A percentile compares a stretch with the other conserved stretches of the same genome.
Conservation (phyloP, 1,140 invertebrate species). For the Brachionus calyciflorus region DNA sequence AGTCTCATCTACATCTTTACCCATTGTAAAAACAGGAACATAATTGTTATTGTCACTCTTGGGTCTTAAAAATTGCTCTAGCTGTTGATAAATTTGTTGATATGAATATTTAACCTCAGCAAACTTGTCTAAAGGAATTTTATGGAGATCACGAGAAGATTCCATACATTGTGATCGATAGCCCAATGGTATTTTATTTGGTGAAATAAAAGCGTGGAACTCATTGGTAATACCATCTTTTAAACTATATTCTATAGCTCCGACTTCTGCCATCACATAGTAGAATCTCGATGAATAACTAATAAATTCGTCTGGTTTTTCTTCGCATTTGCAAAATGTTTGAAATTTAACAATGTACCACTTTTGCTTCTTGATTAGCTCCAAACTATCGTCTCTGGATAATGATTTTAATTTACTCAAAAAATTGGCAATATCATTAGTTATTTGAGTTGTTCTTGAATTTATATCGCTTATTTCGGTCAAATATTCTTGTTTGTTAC, state of each 20-base stretch:
- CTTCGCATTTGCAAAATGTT: conserved; percentile 40
- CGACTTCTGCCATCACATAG: conserved; percentile 36
- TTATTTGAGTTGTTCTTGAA: background rate
- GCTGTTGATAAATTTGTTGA: background rate
- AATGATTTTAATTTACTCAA: background rate
- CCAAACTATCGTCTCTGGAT: background rate
- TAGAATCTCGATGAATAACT: background rate
- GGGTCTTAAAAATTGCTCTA: conserved; percentile 20
- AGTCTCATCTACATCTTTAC: conserved; percentile 14
- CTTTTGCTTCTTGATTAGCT: conserved; percentile 25
- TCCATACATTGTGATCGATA: conserved; percentile 36
- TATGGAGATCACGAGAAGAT: background rate
- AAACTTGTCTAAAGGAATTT: conserved; percentile 14
- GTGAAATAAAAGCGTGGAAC: conserved; percentile 32
- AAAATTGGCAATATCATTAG: background rate
- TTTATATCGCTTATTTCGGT: background rate
- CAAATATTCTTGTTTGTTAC: background rate
- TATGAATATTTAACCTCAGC: background rate
- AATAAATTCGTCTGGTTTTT: background rate
- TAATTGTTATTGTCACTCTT: background rate
- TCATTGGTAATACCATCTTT: conserved; percentile 7
- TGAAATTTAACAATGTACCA: conserved; percentile 44
- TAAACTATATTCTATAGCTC: conserved; percentile 30
- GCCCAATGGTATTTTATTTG: conserved; percentile 31
- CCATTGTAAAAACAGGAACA: conserved; percentile 31